phyloP scores from a whole-genome alignment of 2,797 vertebrate genomes.

The Gobionotothen gibberifrons region DNA sequence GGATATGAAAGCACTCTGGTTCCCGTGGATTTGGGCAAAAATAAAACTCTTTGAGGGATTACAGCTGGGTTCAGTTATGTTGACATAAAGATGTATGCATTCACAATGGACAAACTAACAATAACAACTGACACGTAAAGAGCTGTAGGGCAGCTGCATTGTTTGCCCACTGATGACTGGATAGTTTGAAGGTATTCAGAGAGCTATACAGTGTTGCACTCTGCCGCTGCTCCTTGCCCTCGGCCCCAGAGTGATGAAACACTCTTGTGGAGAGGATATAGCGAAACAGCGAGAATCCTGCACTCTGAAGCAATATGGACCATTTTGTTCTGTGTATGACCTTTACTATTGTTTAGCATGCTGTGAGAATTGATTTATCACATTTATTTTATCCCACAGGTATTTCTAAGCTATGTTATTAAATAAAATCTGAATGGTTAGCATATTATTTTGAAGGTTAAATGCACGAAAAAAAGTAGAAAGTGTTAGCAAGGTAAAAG shows the following conservation, averaged over 20 bases:
- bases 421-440: accelerated
- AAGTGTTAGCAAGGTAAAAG: no score
- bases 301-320: background rate
- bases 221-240: constrained; percentile 21
- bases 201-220: constrained; percentile 14
- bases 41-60: constrained; percentile 47
- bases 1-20: constrained; percentile 59
- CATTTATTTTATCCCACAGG: background rate
- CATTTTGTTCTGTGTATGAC: background rate
- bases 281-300: constrained; percentile 3
- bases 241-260: constrained; percentile 3
- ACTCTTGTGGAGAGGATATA: constrained; percentile 2
- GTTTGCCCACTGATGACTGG: constrained; percentile 28
- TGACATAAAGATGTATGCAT: constrained; percentile 46
- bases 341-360: background rate
- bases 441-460: background rate
- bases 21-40: constrained; percentile 35
- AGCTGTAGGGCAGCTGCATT: constrained; percentile 19
- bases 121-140: constrained; percentile 17
- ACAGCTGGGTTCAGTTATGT: constrained; percentile 38
- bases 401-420: background rate
- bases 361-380: background rate
- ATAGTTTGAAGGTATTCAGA: constrained; percentile 12
- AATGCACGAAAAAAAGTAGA: background rate
- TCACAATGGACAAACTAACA: constrained; percentile 32